phyloP scores from a whole-genome alignment of 2,888 invertebrate genomes.

The Xestia c-nigrum region DNA sequence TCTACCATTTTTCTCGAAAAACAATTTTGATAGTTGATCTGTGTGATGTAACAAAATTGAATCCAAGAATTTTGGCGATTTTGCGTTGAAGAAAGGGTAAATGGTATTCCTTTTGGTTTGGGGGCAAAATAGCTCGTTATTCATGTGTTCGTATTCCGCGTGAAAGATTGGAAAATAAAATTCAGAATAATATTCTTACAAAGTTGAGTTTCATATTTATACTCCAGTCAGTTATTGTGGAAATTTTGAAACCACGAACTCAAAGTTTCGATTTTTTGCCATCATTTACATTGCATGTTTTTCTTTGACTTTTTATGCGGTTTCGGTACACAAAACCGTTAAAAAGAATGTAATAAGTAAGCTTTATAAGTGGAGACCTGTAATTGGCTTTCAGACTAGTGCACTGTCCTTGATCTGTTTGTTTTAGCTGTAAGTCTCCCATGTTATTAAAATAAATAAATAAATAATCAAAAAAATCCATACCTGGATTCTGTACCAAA shows the following conservation, averaged over 20 bases:
- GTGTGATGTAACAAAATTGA: constrained; percentile 42
- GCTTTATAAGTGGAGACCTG: too few relatives aligned
- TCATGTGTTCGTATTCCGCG: neutral
- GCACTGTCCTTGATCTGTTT: too few relatives aligned
- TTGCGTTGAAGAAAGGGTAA: neutral
- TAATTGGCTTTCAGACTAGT: too few relatives aligned
- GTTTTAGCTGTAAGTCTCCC: too few relatives aligned
- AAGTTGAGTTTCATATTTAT: neutral
- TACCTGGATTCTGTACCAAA: neutral
- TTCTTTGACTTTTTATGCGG: neutral
- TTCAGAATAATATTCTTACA: neutral
- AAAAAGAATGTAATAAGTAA: neutral
- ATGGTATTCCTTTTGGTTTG: neutral
- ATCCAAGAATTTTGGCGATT: constrained; percentile 25
- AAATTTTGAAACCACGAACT: neutral
- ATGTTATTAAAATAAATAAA: too few relatives aligned
- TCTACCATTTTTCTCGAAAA: constrained; percentile 63
- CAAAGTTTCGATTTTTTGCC: neutral
- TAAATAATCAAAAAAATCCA: neutral
- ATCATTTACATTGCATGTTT: neutral
- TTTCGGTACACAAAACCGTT: neutral
- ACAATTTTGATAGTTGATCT: constrained; percentile 58
- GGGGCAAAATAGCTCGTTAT: neutral
- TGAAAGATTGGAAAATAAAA: neutral
- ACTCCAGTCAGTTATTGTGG: neutral